Conservation (phyloP, 1,140 invertebrate genomes). For the Schmidtea mediterranea region DNA sequence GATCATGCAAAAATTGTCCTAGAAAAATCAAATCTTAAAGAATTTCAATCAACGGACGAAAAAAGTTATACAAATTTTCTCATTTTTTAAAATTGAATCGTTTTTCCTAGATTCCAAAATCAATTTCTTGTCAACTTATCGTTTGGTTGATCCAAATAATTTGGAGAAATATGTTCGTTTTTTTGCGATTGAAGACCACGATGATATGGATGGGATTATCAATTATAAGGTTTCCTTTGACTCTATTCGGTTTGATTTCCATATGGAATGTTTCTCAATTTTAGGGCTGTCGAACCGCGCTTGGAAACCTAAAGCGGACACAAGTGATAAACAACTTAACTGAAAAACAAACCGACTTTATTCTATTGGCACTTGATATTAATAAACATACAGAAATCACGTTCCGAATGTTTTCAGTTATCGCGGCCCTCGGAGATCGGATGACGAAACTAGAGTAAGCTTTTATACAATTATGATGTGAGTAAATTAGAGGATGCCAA, state of each 20-base stretch:
- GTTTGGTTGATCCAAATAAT: slow-evolving; percentile 18
- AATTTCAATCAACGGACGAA: slow-evolving; percentile 14
- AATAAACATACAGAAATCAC: slow-evolving; percentile 20
- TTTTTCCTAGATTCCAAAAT: slow-evolving; percentile 15
- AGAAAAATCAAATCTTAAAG: slow-evolving; percentile 13
- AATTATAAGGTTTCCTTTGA: slow-evolving; percentile 11
- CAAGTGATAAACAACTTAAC: slow-evolving; percentile 10
- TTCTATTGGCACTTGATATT: slow-evolving; percentile 21
- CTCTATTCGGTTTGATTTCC: neutral
- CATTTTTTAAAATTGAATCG: neutral
- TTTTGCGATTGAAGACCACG: slow-evolving; percentile 21
- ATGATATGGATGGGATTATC: slow-evolving; percentile 19
- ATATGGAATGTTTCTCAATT: too few species aligned
- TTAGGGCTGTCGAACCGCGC: neutral
- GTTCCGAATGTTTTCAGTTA: slow-evolving; percentile 25
- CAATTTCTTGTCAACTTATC: slow-evolving; percentile 21
- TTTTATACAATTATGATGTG: too few species aligned
- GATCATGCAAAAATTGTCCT: slow-evolving; percentile 21
- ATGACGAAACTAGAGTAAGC: slow-evolving; percentile 26
- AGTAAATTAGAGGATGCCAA: too few species aligned
- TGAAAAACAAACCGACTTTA: slow-evolving; percentile 21
- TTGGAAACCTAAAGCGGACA: neutral
- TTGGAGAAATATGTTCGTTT: slow-evolving; percentile 20
- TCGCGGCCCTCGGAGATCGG: slow-evolving; percentile 19
- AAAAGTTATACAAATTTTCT: slow-evolving; percentile 11